Evolutionary conservation across 2,888 invertebrate genomes (phyloP), one percentile per base, ranked within the genome.

Genomic region (Eupithecia pulchellata): DNA sequence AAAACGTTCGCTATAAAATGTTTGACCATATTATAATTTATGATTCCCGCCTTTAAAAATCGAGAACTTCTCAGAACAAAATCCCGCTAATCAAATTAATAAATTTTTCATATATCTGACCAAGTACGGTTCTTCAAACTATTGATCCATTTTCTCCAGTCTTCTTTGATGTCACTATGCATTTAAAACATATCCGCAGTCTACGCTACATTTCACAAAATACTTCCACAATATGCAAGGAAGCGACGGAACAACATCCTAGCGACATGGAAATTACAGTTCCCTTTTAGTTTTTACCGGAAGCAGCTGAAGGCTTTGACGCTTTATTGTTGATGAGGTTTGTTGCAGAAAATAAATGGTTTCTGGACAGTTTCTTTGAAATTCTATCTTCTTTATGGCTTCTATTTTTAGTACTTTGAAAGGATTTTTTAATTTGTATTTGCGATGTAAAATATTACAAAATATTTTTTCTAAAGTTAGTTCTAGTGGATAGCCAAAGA

Each of bases 201-300:
- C 39, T 42, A 47, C 20, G 9, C 20, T 47, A 47, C 20, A 47
- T 52, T 52, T 25, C 52, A 52, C 52, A 52, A 52, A 47, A 52
- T 25, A 52, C 20, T 25, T 52, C 52, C 52, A 52, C 52, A 52
- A 25, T 52, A 52, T 52, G 52, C 25, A 52, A 52, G 25, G 52
- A 52, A 52, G 52, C 25, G 14, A 32, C 32, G 60, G 14, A 66
- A 58, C 58, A 9, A 29, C n/a, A 36, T n/a, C 57, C 29, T 39
- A 20, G 39, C 36, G 66, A 58, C 66, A 30, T 66, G 66, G 66
- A 66, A 66, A 66, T 66, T 39, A 66, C 66, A 27, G 57, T 57
- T 60, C 65, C 55, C 20, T 17, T 57, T 29, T 29, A 57, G 57
- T 57, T 57, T 64, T 36, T 32, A 4, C 32, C 57, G 29, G 57